Conservation (phyloP, 2,888 invertebrate genomes). For the Campoletis raptor region DNA sequence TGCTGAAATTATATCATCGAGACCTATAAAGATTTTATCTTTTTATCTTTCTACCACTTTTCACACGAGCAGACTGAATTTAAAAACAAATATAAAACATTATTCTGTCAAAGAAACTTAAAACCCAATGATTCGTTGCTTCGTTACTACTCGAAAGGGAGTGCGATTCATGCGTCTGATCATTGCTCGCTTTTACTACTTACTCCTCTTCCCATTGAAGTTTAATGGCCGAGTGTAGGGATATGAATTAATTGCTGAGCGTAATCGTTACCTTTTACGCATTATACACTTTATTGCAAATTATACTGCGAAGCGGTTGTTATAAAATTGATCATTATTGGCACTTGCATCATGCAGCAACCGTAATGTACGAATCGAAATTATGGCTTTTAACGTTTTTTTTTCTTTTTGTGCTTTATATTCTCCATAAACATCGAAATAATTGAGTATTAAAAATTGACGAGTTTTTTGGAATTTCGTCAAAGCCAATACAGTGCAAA, state of each 20-base stretch:
- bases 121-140: conserved; percentile 46
- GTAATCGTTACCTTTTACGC: conserved; percentile 40
- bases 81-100: background rate
- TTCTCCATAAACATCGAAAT: background rate
- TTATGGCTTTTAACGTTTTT: background rate
- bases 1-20: conserved; percentile 58
- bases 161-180: conserved; percentile 47
- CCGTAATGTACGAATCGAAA: background rate
- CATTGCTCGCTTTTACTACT: conserved; percentile 53
- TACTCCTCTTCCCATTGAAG: background rate
- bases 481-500: background rate
- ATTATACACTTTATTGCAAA: conserved; percentile 28
- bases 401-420: background rate
- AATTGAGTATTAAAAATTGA: background rate
- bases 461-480: background rate
- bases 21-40: conserved; percentile 14
- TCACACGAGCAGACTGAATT: background rate
- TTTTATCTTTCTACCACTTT: conserved; percentile 19
- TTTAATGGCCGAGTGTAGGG: conserved; percentile 33
- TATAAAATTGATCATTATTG: conserved; percentile 27
- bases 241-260: conserved; percentile 44
- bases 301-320: conserved; percentile 14
- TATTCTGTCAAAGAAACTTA: conserved; percentile 5
- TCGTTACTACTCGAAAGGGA: conserved; percentile 43
- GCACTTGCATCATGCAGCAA: conserved; percentile 1